Percentiles rank a stretch among this genome's conserved stretches.
phyloP scores from a whole-genome alignment of 1,140 invertebrate species.

The Drosophila arizonae region DNA sequence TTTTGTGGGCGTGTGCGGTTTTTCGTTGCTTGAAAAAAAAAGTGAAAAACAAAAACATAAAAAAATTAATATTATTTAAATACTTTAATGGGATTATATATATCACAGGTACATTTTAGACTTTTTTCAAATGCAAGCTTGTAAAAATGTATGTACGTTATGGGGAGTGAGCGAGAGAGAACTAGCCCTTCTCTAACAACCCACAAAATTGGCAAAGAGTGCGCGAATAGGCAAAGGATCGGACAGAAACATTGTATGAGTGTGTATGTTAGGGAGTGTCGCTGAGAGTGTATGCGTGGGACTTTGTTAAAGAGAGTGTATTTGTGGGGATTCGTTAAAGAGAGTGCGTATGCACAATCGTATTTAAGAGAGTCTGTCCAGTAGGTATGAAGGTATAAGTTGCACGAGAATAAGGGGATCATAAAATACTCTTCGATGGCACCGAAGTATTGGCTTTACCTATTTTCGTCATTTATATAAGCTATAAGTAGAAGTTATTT shows the following conservation, averaged over 20 bases:
- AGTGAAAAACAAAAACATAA: slow-evolving; percentile 41
- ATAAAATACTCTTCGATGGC: slow-evolving; percentile 33
- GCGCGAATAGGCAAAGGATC: slow-evolving; percentile 4
- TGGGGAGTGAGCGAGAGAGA: slow-evolving; percentile 10
- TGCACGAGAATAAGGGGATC: background rate
- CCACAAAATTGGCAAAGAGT: slow-evolving; percentile 11
- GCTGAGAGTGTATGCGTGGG: background rate
- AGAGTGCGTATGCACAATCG: background rate
- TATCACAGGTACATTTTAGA: slow-evolving; percentile 81
- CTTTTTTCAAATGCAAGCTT: slow-evolving; percentile 78
- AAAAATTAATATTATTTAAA: slow-evolving; percentile 56
- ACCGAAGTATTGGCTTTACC: slow-evolving; percentile 61
- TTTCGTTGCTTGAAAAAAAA: slow-evolving; percentile 50
- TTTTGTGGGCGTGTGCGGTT: slow-evolving; percentile 28
- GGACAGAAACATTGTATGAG: slow-evolving; percentile 3
- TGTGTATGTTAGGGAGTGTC: background rate
- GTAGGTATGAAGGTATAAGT: background rate
- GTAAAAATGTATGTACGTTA: slow-evolving; percentile 70
- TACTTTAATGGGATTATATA: slow-evolving; percentile 74
- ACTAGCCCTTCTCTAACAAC: background rate
- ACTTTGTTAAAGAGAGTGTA: background rate
- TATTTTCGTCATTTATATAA: slow-evolving; percentile 31
- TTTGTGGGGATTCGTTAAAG: background rate
- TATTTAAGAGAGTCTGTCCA: no score
- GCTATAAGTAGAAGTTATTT: slow-evolving; percentile 29